These are phyloP conservation scores for Sinocyclocheilus anophthalmus DNA, from an alignment of 2,113 vertebrate species.

Conservation along the genomic window DNA sequence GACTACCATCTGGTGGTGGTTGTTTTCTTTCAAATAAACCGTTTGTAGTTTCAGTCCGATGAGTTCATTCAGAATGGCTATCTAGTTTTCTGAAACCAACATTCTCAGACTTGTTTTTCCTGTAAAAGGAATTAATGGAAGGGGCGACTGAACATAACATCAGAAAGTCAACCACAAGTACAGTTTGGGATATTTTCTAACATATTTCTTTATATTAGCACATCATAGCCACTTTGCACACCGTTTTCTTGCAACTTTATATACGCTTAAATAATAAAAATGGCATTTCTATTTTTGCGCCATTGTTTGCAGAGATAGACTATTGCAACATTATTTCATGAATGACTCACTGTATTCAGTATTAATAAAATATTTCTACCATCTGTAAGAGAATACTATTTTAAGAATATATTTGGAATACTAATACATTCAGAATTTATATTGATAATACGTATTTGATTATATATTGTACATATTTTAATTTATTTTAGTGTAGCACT, in stretches of 20 bases:
- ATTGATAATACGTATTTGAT: slow-evolving; percentile 10
- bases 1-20: slow-evolving; percentile 36
- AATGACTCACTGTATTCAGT: not conserved
- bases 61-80: not conserved
- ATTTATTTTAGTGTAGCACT: not conserved
- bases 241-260: not conserved
- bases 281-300: not conserved
- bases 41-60: not conserved
- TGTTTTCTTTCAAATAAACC: not conserved
- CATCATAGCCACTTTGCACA: not conserved
- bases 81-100: not conserved
- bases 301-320: not conserved
- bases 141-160: not conserved
- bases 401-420: slow-evolving; percentile 20
- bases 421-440: slow-evolving; percentile 22
- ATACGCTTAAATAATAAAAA: not conserved
- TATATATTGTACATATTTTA: slow-evolving; percentile 27
- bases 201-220: not conserved
- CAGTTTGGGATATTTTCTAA: slow-evolving; percentile 1
- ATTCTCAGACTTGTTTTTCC: not conserved
- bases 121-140: not conserved
- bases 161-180: slow-evolving; percentile 6
- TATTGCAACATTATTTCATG: not conserved
- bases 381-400: slow-evolving; percentile 20
- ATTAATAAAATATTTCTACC: slow-evolving; percentile 31